These are phyloP conservation scores for Champsocephalus esox DNA, from an alignment of 2,797 vertebrate genomes.

Conservation along the genomic window DNA sequence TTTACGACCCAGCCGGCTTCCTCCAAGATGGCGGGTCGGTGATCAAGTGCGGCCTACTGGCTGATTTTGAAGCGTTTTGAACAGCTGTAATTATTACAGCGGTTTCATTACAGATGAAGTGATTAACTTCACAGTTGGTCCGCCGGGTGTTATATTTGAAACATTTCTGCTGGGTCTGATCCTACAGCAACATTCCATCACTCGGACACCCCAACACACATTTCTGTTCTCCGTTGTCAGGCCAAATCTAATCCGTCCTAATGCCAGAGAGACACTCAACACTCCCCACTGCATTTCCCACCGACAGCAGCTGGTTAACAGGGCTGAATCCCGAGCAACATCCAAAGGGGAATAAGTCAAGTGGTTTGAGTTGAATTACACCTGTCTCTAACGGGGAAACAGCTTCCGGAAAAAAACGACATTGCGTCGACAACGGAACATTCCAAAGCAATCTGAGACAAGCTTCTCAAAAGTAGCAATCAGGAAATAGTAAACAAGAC, in stretches of 20 bases:
- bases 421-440: constrained; percentile 21
- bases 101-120: not conserved
- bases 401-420: constrained; percentile 49
- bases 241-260: constrained; percentile 13
- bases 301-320: constrained; percentile 45
- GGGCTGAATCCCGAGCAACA: constrained; percentile 8
- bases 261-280: constrained; percentile 10
- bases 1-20: constrained; percentile 57
- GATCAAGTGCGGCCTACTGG: constrained; percentile 4
- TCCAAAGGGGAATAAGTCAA: constrained; percentile 18
- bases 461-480: constrained; percentile 16
- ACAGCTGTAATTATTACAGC: not conserved
- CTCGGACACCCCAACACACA: constrained; percentile 15
- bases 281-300: constrained; percentile 1
- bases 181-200: not conserved
- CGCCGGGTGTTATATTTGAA: not conserved
- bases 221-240: not conserved
- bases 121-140: not conserved
- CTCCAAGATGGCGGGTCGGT: constrained; percentile 45
- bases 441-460: constrained; percentile 38
- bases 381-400: constrained; percentile 31
- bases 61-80: constrained; percentile 11
- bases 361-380: constrained; percentile 28
- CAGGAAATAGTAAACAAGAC: not conserved
- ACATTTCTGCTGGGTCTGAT: not conserved